Evolutionary conservation across 2,113 vertebrate species (phyloP), one percentile per base, ranked within the genome.

Genomic region (Microcebus lehilahytsara): DNA sequence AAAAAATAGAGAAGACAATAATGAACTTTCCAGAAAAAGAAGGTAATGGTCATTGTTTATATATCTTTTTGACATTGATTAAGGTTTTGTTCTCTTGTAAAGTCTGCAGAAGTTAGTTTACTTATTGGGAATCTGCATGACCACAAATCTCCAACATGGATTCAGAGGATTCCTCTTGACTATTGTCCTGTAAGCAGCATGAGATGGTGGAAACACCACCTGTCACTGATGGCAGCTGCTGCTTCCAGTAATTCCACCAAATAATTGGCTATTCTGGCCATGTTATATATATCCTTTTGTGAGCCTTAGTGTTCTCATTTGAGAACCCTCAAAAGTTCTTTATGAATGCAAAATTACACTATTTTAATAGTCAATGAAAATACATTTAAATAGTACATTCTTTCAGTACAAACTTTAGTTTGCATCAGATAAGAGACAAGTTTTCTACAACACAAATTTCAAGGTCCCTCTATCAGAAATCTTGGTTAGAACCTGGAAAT

Each of bases 91-190:
- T 84, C 17, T 72, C 53, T 66, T 16, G 11, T 27, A 42, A 78
- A 51, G 64, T 58, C 79, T 80, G 32, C 7, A 40, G 71, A 79
- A 49, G 2, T 32, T 14, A 30, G 10, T 56, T 64, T 7, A 37
- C 12, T 84, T 23, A 13, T 20, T 20, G n/a, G 40, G 53, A 9
- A 37, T 40, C 32, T 46, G 17, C 2, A 34, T 25, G 34, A 71
- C 7, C 10, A 34, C 53, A 34, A 16, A 13, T 14, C 20, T 42
- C 81, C 4, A 9, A 6, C 3, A 2, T 3, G 11, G 2, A n/a
- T 75, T 91, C 40, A 19, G 1, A 51, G 12, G 25, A 10, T 58
- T 67, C 34, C 37, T 66, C 25, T 27, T 19, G 16, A 32, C 4
- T 7, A 22, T 1, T 56, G 27, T 27, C 49, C 8, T 13, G 0